Conservation (phyloP, 37 sponge, comb jelly and placozoan species). For the Cliona cf. orientalis region DNA sequence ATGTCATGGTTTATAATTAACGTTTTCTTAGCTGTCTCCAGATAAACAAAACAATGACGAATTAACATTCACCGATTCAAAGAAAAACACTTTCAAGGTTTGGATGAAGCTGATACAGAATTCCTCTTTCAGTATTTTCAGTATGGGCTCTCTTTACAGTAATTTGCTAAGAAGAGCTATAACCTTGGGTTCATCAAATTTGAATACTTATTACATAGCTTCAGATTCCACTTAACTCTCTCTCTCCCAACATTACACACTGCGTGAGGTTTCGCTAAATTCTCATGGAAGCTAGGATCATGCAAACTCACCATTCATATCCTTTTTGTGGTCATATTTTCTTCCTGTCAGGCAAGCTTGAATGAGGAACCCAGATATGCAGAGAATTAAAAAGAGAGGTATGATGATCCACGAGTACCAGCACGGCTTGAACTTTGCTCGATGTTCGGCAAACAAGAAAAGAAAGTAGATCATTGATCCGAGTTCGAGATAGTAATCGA, state of each 20-base stretch:
- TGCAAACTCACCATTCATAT: conserved; percentile 13
- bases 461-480: conserved; percentile 54
- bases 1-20: too few species aligned
- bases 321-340: conserved; percentile 73
- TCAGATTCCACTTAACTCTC: background rate
- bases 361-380: conserved; percentile 35
- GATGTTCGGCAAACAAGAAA: conserved; percentile 47
- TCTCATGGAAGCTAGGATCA: background rate
- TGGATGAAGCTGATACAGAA: too few species aligned
- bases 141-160: too few species aligned
- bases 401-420: conserved; percentile 63
- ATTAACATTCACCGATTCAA: too few species aligned
- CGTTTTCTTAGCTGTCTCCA: too few species aligned
- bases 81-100: background rate
- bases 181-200: too few species aligned
- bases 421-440: conserved; percentile 37
- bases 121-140: too few species aligned
- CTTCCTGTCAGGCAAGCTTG: conserved; percentile 55
- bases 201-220: background rate
- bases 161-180: too few species aligned
- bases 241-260: background rate
- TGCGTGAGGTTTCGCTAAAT: background rate
- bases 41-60: too few species aligned
- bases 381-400: conserved; percentile 30
- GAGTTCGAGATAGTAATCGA: conserved; percentile 68